Evolutionary conservation across 2,888 invertebrate genomes (phyloP), one percentile per base, ranked within the genome.

Genomic region (Melieria crassipennis): DNA sequence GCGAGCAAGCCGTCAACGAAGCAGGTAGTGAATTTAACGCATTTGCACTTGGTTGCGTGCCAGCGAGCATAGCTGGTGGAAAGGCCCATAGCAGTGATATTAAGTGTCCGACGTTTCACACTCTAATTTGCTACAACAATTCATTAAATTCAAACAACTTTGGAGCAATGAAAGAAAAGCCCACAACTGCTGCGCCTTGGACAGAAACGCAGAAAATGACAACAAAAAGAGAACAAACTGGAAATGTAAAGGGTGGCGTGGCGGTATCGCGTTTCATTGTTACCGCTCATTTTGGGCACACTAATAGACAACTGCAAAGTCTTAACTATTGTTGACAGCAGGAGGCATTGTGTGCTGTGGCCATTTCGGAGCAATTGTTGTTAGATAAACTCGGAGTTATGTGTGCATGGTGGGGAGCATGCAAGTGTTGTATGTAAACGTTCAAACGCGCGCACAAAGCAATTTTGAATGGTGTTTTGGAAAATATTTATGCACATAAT

Each of bases 111-210:
- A 10, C 43, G 66, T 75, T 76, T 76, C 72, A 75, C 76, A 76
- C 74, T 76, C 75, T 73, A 65, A 71, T 75, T 76, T 76, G 65
- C 73, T 70, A 57, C 71, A 69, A 75, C 30, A 52, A 75, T 70
- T 73, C 69, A 13, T 52, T 47, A 67, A 50, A 43, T n/a, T 11
- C 13, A 56, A 52, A 56, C 55, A 45, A 10, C 7, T 11, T 46
- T 57, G 4, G 47, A 57, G 58, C 45, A 42, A 58, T 9, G 57
- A 55, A 58, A 42, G 47, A 66, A 10, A 16, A 48, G n/a, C n/a
- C 48, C 47, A 56, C 10, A 45, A n/a, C 5, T 46, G 43, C 43
- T 6, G 16, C n/a, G 7, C 7, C 13, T 45, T 43, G 45, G 9
- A 5, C 50, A 65, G 9, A 11, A 30, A 50, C 3, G 5, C 10